Conservation (phyloP, 2,888 invertebrate genomes). For the Osmoderma eremita region DNA sequence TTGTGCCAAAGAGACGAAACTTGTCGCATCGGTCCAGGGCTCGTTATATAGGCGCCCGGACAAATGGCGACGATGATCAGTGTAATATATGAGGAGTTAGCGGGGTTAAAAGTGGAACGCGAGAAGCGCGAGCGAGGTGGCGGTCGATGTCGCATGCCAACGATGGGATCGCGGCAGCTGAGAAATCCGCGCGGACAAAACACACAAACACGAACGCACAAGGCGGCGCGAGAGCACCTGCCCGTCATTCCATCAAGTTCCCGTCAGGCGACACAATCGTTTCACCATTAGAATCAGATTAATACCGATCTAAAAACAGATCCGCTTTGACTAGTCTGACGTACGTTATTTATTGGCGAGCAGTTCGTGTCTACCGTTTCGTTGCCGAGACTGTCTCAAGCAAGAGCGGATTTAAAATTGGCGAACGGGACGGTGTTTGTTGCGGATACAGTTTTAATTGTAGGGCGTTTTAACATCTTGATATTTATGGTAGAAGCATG, state of each 20-base stretch:
- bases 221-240: slow-evolving; percentile 49
- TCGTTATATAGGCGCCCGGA: slow-evolving; percentile 43
- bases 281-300: slow-evolving; percentile 40
- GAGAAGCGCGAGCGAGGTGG: slow-evolving; percentile 27
- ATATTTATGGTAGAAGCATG: too few relatives aligned
- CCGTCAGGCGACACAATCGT: slow-evolving; percentile 49
- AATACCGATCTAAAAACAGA: slow-evolving; percentile 35
- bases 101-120: slow-evolving; percentile 49
- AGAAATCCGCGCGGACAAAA: slow-evolving; percentile 7
- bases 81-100: slow-evolving; percentile 48
- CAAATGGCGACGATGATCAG: slow-evolving; percentile 48
- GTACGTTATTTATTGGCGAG: slow-evolving; percentile 33
- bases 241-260: slow-evolving; percentile 54
- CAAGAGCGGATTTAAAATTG: too few relatives aligned
- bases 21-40: slow-evolving; percentile 10
- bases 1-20: slow-evolving; percentile 27
- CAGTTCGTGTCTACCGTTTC: slow-evolving; percentile 4
- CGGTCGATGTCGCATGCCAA: slow-evolving; percentile 43
- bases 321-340: slow-evolving; percentile 30
- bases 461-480: too few relatives aligned
- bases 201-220: not conserved
- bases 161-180: slow-evolving; percentile 19
- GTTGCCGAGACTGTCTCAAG: too few relatives aligned
- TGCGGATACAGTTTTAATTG: too few relatives aligned
- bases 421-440: too few relatives aligned